These are phyloP conservation scores for Sylvia borin DNA, from an alignment of 2,797 vertebrate genomes.

Conservation along the genomic window DNA sequence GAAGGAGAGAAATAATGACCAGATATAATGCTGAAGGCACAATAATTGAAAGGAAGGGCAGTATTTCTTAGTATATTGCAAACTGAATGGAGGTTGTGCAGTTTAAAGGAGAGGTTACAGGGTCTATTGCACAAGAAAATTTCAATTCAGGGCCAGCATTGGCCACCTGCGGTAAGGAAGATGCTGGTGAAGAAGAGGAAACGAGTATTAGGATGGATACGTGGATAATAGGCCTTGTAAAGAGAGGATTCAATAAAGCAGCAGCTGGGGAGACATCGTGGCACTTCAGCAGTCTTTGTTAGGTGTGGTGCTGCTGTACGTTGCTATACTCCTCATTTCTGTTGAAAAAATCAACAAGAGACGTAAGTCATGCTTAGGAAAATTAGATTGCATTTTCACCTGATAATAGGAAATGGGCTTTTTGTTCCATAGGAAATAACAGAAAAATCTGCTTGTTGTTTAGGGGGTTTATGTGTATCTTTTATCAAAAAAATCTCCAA, in stretches of 20 bases:
- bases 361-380: not conserved
- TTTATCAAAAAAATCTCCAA: not conserved
- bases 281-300: not conserved
- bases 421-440: not conserved
- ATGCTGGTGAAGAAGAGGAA: not conserved
- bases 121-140: constrained; percentile 29
- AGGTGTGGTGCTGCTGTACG: not conserved
- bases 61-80: constrained; percentile 1
- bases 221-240: not conserved
- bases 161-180: not conserved
- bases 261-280: not conserved
- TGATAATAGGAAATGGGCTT: not conserved
- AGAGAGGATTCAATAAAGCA: not conserved
- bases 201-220: not conserved
- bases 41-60: constrained; percentile 23
- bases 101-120: constrained; percentile 39
- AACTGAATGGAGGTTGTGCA: not conserved
- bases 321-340: not conserved
- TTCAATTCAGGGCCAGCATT: constrained; percentile 8
- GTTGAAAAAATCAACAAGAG: not conserved
- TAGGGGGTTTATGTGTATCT: not conserved
- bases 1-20: constrained; percentile 6
- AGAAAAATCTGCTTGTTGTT: not conserved
- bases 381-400: constrained; percentile 1
- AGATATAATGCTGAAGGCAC: not conserved